Evolutionary conservation across 2,797 vertebrate species (phyloP), one percentile per base, ranked within the genome.

Genomic region (Dicrostonyx torquatus): DNA sequence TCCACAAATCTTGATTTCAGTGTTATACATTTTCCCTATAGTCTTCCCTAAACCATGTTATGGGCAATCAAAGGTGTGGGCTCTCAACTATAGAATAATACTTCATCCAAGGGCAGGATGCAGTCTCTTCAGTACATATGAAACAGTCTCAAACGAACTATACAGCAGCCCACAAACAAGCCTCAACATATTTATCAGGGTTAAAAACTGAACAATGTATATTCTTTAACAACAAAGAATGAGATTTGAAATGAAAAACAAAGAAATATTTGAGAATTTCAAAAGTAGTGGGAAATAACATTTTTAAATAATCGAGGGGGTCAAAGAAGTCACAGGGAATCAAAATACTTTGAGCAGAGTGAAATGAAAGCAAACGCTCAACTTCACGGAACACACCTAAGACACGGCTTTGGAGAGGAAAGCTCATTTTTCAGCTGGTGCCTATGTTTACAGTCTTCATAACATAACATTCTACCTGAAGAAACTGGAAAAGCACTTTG

Each of bases 181-280:
- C 50, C 40, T 87, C 34, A 83, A 29, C 55, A 24, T 76, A 92
- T 24, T 45, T 66, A 92, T 37, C 92, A 92, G 77, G 66, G 73
- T 1, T 86, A 78, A 94, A 75, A 70, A 76, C 78, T 89, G 48
- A 50, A 84, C 29, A 24, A 79, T 55, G 13, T 22, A 68, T 62
- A 22, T 55, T 80, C 50, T 90, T 60, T 4, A 17, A 70, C 22
- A 24, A 79, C 29, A 90, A 37, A 43, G 2, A 94, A 84, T 86
- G 37, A 91, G 83, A 91, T 89, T 73, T 89, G 88, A 89, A 89
- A 87, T 87, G 34, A 95, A 9, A 70, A 50, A 58, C 29, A 92
- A 14, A 89, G 22, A 93, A n/a, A 87, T 87, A 87, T 92, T 12
- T 82, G 18, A 60, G 43, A n/a, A 95, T 77, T 70, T 92, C 31